Base-by-base conservation (phyloP, 2,797 vertebrate species). In the Premnoplex brunnescens region DNA sequence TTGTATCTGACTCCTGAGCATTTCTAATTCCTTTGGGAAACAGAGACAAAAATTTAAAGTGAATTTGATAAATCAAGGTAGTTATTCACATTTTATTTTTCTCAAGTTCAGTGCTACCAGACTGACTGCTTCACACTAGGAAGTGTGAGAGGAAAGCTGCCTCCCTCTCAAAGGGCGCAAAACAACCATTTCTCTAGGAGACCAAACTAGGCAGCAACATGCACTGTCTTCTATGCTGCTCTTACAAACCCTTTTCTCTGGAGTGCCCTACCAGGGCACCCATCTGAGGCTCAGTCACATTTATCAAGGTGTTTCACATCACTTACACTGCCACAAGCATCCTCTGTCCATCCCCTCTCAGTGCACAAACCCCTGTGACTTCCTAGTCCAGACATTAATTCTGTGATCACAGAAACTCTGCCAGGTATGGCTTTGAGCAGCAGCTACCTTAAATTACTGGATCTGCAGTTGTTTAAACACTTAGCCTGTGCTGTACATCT, bases 1-100 rank as follows among this genome's bases (percentile, higher is more conserved):
- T 43, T 98, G 97, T 76, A 99, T 91, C 93, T 98, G 98, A 92
- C 94, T 97, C 95, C 97, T 98, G 90, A 99, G 97, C 36, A 93
- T 66, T 93, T 99, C 98, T 60, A 99, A 71, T 80, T 99, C 99
- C 99, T 99, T 94, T 24, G 28, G 91, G 91, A 62, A 88, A 71
- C 95, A 73, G 21, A 74, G 21, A 26, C 44, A 76, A 62, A 63
- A 56, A 3, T 27, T 67, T 4, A 5, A 43, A 22, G 32, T 49
- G 77, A 4, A 22, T 73, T n/a, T 13, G 19, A 51, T 30, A 20
- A 41, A 64, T 24, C 19, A 39, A 72, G 9, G 28, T 19, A 27
- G 8, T 68, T 48, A 44, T 14, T 69, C 36, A 48, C 41, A 19
- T 44, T 2, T 10, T 3, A 1, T 32, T 71, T 24, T 55, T 19